Evolutionary conservation across 2,797 vertebrate species (phyloP).

Genomic region (Dallia pectoralis): DNA sequence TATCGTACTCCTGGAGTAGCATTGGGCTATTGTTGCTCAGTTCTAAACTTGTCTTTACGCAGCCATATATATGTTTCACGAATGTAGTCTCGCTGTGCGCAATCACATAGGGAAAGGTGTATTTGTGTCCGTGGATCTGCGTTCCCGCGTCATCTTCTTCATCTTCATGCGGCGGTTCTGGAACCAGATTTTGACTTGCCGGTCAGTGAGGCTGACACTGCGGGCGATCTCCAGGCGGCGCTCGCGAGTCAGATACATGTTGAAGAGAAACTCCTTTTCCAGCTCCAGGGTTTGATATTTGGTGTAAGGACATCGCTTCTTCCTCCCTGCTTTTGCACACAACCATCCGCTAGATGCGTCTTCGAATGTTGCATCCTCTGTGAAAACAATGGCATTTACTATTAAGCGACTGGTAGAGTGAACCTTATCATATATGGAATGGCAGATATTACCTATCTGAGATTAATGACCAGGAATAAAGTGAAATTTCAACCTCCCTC

Average conservation of each 20-base stretch:
- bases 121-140: constrained; percentile 27
- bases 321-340: constrained; percentile 31
- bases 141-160: constrained; percentile 40
- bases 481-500: background rate
- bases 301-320: constrained; percentile 33
- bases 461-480: background rate
- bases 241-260: constrained; percentile 60
- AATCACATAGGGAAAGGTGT: constrained; percentile 30
- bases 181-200: constrained; percentile 46
- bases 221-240: constrained; percentile 77
- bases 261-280: constrained; percentile 39
- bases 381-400: constrained; percentile 16
- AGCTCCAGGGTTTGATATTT: constrained; percentile 42
- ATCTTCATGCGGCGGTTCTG: constrained; percentile 50
- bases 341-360: constrained; percentile 34
- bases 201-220: constrained; percentile 37
- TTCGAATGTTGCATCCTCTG: constrained; percentile 51
- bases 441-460: background rate
- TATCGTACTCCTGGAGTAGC: constrained; percentile 1
- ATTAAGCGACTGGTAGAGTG: too few relatives aligned
- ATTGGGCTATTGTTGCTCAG: background rate
- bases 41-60: background rate
- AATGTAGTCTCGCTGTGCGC: background rate
- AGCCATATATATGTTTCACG: background rate
- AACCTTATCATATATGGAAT: background rate